A percentile compares a stretch with the other conserved stretches of the same genome.
phyloP scores from a whole-genome alignment of 2,797 vertebrate genomes.

The Alectoris magna region DNA sequence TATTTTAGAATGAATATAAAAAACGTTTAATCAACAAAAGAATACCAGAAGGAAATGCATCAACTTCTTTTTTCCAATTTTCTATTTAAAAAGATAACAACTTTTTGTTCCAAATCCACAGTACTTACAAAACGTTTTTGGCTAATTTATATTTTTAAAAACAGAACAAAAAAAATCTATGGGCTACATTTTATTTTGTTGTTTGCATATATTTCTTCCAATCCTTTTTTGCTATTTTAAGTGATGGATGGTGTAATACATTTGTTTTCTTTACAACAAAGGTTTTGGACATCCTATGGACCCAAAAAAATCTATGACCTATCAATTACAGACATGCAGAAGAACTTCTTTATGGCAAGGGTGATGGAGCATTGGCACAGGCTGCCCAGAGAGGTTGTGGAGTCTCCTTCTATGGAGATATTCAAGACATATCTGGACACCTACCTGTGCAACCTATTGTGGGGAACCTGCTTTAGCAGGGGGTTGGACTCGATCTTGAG shows the following conservation, averaged over 20 bases:
- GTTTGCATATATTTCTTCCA: not conserved
- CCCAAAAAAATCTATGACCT: not conserved
- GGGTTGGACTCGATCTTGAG: too few relatives aligned
- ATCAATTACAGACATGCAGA: not conserved
- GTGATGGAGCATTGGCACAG: too few relatives aligned
- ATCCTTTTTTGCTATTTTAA: not conserved
- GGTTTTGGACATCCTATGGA: not conserved
- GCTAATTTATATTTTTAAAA: not conserved
- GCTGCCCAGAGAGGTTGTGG: too few relatives aligned
- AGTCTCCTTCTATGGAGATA: too few relatives aligned
- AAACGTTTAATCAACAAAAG: not conserved
- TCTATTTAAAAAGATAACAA: not conserved
- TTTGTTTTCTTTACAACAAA: not conserved
- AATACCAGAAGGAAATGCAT: not conserved
- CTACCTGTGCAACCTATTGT: too few relatives aligned
- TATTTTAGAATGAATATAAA: not conserved
- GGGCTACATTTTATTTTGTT: not conserved
- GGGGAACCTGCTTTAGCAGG: too few relatives aligned
- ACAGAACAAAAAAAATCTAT: not conserved
- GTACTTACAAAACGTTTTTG: not conserved
- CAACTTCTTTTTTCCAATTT: not conserved
- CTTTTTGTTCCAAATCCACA: not conserved
- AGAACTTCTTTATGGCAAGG: too few relatives aligned
- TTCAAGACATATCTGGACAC: too few relatives aligned
- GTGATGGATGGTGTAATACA: rapidly evolving